These are phyloP conservation scores for Aproaerema taeniolella DNA, from an alignment of 2,888 invertebrate genomes.

Conservation along the genomic window DNA sequence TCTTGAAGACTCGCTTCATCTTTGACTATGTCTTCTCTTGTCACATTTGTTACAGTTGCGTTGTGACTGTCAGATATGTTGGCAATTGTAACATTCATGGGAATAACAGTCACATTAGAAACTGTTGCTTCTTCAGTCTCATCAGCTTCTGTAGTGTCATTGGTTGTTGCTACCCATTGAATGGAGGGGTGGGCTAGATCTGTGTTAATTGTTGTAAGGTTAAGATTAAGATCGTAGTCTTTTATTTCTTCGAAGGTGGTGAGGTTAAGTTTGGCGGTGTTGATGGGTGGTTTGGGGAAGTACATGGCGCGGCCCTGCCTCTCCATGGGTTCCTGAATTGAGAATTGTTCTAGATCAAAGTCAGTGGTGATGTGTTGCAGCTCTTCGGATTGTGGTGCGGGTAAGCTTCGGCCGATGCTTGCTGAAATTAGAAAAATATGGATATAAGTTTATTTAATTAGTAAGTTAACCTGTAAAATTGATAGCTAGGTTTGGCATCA, in stretches of 20 bases:
- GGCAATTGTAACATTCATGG: slow-evolving; percentile 24
- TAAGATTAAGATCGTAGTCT: slow-evolving; percentile 5
- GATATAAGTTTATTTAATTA: too few relatives aligned
- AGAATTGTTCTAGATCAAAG: slow-evolving; percentile 33
- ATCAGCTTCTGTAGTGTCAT: slow-evolving; percentile 32
- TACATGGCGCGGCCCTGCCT: slow-evolving; percentile 61
- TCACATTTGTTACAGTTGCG: slow-evolving; percentile 47
- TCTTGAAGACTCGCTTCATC: slow-evolving; percentile 41
- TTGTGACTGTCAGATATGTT: slow-evolving; percentile 48
- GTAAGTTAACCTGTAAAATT: too few relatives aligned
- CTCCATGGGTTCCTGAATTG: slow-evolving; percentile 38
- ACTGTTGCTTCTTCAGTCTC: slow-evolving; percentile 20
- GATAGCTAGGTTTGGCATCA: too few relatives aligned
- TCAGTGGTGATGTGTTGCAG: slow-evolving; percentile 44
- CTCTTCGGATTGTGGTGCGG: slow-evolving; percentile 59
- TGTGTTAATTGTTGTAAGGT: slow-evolving; percentile 17
- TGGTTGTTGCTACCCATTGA: slow-evolving; percentile 53
- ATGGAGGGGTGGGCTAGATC: slow-evolving; percentile 37
- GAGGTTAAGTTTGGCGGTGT: slow-evolving; percentile 4
- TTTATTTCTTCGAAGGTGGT: slow-evolving; percentile 10
- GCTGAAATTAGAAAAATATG: slow-evolving; percentile 37
- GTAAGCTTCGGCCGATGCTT: slow-evolving; percentile 41
- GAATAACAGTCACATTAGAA: slow-evolving; percentile 28
- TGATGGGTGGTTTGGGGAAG: slow-evolving; percentile 46
- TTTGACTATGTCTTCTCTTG: slow-evolving; percentile 52